Evolutionary conservation across 2,113 vertebrate genomes (phyloP).

Genomic region (Callipepla californica): DNA sequence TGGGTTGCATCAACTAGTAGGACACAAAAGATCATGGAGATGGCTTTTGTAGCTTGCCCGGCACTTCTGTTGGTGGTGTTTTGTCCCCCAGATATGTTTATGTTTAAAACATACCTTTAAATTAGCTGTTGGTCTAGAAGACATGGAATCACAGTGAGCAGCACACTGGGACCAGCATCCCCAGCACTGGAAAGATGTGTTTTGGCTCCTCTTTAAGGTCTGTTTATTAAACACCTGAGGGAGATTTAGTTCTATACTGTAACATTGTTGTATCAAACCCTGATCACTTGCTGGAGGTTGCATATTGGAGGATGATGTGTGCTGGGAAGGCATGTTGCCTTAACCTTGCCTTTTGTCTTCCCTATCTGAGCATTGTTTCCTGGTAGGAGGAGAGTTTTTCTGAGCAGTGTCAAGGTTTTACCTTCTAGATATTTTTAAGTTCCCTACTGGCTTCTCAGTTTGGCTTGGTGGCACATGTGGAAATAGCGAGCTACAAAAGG

Average conservation of each 20-base stretch:
- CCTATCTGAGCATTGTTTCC: not conserved
- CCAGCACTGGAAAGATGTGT: not conserved
- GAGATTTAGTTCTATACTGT: not conserved
- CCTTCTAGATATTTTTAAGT: not conserved
- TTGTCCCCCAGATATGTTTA: not conserved
- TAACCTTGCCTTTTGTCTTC: not conserved
- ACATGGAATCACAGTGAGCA: not conserved
- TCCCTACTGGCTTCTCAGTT: slow-evolving; percentile 27
- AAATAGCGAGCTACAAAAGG: slow-evolving; percentile 25
- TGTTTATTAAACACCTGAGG: not conserved
- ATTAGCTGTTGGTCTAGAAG: not conserved
- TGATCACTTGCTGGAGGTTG: not conserved
- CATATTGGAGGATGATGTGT: rapidly evolving
- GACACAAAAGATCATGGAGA: not conserved
- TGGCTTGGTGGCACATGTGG: slow-evolving; percentile 45
- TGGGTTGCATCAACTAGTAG: not conserved
- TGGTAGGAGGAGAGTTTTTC: not conserved
- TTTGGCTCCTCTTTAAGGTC: not conserved
- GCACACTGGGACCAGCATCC: rapidly evolving
- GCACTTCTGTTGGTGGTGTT: not conserved
- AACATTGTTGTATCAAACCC: too few species aligned
- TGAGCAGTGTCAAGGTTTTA: not conserved
- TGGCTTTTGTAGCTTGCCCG: not conserved
- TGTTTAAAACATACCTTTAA: not conserved
- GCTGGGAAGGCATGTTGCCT: not conserved